Evolutionary conservation across 2,888 invertebrate species (phyloP), one percentile per base, ranked within the genome.

Genomic region (Ryuthela nishihirai): DNA sequence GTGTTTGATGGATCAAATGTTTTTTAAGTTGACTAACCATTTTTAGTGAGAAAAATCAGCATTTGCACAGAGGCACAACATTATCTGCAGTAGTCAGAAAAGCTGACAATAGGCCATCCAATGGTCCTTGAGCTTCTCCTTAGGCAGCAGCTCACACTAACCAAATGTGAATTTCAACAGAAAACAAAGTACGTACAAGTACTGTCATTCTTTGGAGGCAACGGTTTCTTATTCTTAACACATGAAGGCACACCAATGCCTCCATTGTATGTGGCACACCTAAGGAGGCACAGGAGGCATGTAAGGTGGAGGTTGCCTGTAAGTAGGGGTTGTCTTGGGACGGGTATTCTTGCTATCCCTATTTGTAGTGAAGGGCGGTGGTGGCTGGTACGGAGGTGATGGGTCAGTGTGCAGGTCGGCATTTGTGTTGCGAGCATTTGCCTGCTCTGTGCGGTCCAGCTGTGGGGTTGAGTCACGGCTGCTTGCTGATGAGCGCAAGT

Each of bases 301-400:
- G 77, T 97, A 95, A 34, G 95, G 95, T 64, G 95, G 94, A 44
- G 95, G 95, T 77, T 92, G 90, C 72, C 93, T 84, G 81, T 93
- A 92, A 68, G 90, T 88, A 62, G 92, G 90, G 45, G 88, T 88
- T 61, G 89, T 84, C 70, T 86, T 89, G 50, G 88, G 88, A 67
- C 85, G 81, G 70, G 84, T 85, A 56, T 67, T 67, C 42, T 68
- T 82, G 62, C 81, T 84, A 60, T 88, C 87, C 68, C 87, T 84
- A 59, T 81, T 79, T 54, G 84, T 80, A 36, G 87, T 83, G 74
- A 85, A 88, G 64, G 91, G 90, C 9, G 90, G 91, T 15, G 93
- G 92, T 21, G 91, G 92, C 69, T 91, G 88, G 76, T 93, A 92
- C 55, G 91, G 90, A 64, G 55, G 56, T 21, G 62, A 59, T 6